Evolutionary conservation across 2,888 invertebrate species (phyloP), one percentile per base, ranked within the genome.

Genomic region (Chrysodeixis includens): DNA sequence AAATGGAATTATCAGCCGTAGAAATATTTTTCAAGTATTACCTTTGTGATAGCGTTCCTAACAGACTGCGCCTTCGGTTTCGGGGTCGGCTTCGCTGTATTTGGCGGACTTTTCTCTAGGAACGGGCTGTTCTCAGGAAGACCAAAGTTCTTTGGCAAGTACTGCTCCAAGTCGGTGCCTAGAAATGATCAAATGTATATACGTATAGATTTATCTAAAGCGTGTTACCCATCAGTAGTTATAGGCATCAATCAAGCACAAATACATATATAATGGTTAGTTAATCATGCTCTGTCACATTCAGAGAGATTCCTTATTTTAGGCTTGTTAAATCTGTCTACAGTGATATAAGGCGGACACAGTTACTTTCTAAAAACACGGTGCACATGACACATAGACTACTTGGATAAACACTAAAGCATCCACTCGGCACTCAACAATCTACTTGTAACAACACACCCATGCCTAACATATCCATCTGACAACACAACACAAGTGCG

Each of bases 121-220:
- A 93, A 93, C 30, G 95, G 93, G 83, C 93, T 95, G 87, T 93
- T 91, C 81, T 96, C 93, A 69, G 96, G 96, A 74, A 96, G 91
- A 77, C 96, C 96, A 88, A 95, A 96, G 88, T 96, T 96, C 91
- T 96, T 96, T 85, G 96, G 96, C 90, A 96, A 90, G 88, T 95
- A 96, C 84, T 96, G 95, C 83, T 95, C 96, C 85, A 96, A 88
- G 78, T 96, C 96, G 79, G 96, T 96, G 82, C 95, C 95, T 95
- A 92, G 64, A 93, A 94, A 77, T 52, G 46, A 76, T 8, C 30
- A 76, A 73, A 76, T 62, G 59, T 56, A 49, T 60, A 40, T 56
- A 60, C 73, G 62, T 74, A 76, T 60, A 66, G 66, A 54, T 61
- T n/a, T 54, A 55, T 44, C 18, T 60, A 18, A 16, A 35, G 55